Conservation (phyloP, 1,140 invertebrate species). For the Drosophila mayri region DNA sequence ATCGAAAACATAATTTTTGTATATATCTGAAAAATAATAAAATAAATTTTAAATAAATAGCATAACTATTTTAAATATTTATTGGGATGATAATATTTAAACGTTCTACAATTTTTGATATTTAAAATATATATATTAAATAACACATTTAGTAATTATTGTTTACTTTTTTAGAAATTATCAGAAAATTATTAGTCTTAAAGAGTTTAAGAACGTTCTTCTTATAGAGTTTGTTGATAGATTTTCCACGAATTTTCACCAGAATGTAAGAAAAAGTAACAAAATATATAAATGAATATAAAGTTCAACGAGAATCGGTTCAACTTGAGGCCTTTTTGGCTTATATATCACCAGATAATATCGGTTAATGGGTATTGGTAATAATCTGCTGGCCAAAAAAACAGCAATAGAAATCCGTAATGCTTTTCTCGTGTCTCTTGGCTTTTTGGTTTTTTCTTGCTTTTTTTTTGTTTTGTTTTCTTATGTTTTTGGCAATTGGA, state of each 20-base stretch:
- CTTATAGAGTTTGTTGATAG: background rate
- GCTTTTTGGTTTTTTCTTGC: background rate
- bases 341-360: background rate
- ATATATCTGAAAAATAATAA: too few relatives aligned
- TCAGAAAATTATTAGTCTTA: too few relatives aligned
- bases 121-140: too few relatives aligned
- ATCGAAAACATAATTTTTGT: too few relatives aligned
- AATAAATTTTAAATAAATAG: too few relatives aligned
- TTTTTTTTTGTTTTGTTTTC: background rate
- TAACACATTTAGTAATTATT: too few relatives aligned
- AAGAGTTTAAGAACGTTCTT: background rate
- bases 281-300: background rate
- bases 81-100: too few relatives aligned
- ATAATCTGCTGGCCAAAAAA: background rate
- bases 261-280: background rate
- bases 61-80: too few relatives aligned
- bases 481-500: constrained; percentile 38
- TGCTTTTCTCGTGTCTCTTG: constrained; percentile 24
- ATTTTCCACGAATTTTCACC: background rate
- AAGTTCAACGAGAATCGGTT: background rate
- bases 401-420: constrained; percentile 10
- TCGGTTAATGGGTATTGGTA: background rate
- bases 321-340: background rate
- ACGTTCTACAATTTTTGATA: too few relatives aligned
- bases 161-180: background rate